Base-by-base conservation (phyloP, 2,797 vertebrate genomes). In the Euphonia xanthogaster region DNA sequence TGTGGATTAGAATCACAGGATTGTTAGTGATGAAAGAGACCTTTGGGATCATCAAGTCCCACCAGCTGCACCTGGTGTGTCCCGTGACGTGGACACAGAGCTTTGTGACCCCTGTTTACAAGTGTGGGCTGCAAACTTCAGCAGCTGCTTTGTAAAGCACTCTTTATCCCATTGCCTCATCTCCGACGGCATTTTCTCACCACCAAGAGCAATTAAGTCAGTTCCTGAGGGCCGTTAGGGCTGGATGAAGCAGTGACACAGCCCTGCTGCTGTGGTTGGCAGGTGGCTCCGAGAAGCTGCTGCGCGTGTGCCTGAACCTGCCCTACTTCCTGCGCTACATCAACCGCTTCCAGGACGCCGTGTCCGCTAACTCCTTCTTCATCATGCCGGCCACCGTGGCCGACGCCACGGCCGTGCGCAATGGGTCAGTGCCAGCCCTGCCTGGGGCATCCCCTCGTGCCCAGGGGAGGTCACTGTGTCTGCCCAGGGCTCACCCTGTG, bases 381-480 rank as follows among this genome's bases (percentile, higher is more conserved):
- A 99, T 99, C 96, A 99, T 99, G 99, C 99, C 99, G 3, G 99
- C 99, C 47, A 99, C 99, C 0, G 99, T 99, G 74, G 99, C 99
- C 12, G 99, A 99, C 53, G 99, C 99, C 96, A 99, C 99, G 11
- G 99, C 99, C 48, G 99, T 99, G 81, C 99, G 99, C 58, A 99
- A 99, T 16, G 99, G 99, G 99, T 99, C 96, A 97, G 97, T 25
- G 87, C 87, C 45, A 20, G 1, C 62, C 24, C 28, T 20, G 51
- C 39, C 1, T 0, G 24, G 60, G 47, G 1, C 47, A 5, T 0
- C 31, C 48, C 53, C 7, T 1, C 5, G 39, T 30, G 68, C 68
- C 40, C 2, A 10, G 58, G 35, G 57, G 15, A 40, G 33, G 8
- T 23, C 14, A 0, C 42, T 14, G 60, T 12, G 45, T 10, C 66